Percentiles rank a stretch among this genome's conserved stretches.
These are phyloP conservation scores for Drosophila conformis DNA, from an alignment of 2,888 invertebrate genomes.

Conservation along the genomic window DNA sequence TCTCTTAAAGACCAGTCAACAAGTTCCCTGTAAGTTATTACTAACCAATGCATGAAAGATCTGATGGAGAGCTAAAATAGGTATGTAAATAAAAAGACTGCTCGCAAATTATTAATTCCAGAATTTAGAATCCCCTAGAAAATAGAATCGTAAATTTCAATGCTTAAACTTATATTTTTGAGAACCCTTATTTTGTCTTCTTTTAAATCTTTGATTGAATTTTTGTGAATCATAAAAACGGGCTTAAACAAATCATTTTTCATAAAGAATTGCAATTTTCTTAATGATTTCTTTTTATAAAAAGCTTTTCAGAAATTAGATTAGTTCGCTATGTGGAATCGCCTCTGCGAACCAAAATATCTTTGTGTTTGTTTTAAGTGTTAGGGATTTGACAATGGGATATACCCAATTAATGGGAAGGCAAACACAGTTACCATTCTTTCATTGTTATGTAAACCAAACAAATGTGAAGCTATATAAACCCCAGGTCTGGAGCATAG, in stretches of 20 bases:
- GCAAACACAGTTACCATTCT: conserved; percentile 18
- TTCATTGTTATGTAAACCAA: neutral
- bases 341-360: neutral
- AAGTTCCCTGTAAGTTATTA: neutral
- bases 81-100: neutral
- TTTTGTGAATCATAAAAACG: neutral
- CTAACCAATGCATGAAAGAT: neutral
- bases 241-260: neutral
- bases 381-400: conserved; percentile 8
- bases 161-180: neutral
- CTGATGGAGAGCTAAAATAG: neutral
- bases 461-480: conserved; percentile 30
- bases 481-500: neutral
- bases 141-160: neutral
- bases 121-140: neutral
- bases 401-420: neutral
- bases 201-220: neutral
- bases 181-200: neutral
- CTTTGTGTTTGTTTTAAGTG: neutral
- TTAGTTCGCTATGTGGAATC: neutral
- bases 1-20: neutral
- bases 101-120: neutral
- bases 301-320: neutral
- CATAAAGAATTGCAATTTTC: neutral
- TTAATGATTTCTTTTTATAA: neutral